These are phyloP conservation scores for Meriones unguiculatus DNA, from an alignment of 2,113 vertebrate genomes.

Conservation along the genomic window DNA sequence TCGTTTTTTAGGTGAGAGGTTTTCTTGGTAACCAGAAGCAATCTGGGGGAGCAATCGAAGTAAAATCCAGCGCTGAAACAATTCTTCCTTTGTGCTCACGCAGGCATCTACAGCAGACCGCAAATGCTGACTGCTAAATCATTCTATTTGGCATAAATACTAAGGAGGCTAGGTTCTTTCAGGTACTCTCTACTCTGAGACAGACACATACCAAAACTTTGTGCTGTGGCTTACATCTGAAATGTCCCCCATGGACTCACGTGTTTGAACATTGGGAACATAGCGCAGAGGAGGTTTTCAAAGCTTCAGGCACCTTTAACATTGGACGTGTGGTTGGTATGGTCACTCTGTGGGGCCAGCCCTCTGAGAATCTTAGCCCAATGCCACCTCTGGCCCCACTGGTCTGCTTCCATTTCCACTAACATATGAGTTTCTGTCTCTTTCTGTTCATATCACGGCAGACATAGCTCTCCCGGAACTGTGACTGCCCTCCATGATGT, in stretches of 20 bases:
- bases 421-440: background rate
- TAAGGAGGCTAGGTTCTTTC: background rate
- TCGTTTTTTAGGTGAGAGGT: conserved; percentile 2
- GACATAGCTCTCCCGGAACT: background rate
- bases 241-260: background rate
- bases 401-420: background rate
- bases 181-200: background rate
- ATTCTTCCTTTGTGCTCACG: background rate
- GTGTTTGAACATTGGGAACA: background rate
- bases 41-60: background rate
- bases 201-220: background rate
- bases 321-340: background rate
- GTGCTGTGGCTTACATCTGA: background rate
- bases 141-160: conserved; percentile 9
- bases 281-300: background rate
- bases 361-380: background rate
- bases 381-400: background rate
- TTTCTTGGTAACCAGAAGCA: background rate
- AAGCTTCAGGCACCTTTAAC: background rate
- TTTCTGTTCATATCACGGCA: background rate
- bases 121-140: background rate
- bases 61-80: conserved; percentile 12
- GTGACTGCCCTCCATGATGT: rapidly evolving
- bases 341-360: background rate
- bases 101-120: background rate